Evolutionary conservation across 1,140 invertebrate species (phyloP), one percentile per base, ranked within the genome.

Genomic region (Pogonomyrmex californicus): DNA sequence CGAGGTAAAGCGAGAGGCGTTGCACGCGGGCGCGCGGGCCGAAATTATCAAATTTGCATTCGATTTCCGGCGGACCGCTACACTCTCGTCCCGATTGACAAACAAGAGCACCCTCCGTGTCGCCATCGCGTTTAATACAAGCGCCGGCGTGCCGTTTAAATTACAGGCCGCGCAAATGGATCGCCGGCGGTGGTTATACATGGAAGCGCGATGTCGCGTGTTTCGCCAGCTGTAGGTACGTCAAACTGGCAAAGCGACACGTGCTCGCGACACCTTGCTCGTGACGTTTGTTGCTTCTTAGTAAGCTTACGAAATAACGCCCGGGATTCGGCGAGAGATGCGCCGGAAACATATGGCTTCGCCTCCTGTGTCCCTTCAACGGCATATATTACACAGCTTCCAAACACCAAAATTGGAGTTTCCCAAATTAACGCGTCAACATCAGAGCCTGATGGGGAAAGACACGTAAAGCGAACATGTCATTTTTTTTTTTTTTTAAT

Each of bases 11-110:
- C 44, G 66, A 49, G 66, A 44, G 23, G 36, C 14, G 62, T n/a
- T 47, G 41, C 82, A 36, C 23, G 33, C 47, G 10, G n/a, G 38
- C 14, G 44, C 75, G 65, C 56, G 33, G 44, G 56, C 60, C 62
- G 47, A 89, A 89, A 89, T 89, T 89, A 89, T 90, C 88, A 89
- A 90, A 90, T 90, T 90, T 89, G 88, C 88, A 89, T 90, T 89
- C 56, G 88, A 89, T 90, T 90, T 83, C 60, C 70, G 60, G 66
- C 47, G 54, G 47, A 81, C 44, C 71, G 58, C 62, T 82, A 73
- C 76, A 77, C 23, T 47, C 81, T 56, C 87, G 87, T 75, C n/a
- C 66, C 89, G 88, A 90, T 90, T 86, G 88, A 82, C 88, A 89
- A 90, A 90, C 88, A 90, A 86, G 83, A 70, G 63, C 65, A 23